These are phyloP conservation scores for Shargacucullia verbasci DNA, from an alignment of 2,888 invertebrate genomes.

Conservation along the genomic window DNA sequence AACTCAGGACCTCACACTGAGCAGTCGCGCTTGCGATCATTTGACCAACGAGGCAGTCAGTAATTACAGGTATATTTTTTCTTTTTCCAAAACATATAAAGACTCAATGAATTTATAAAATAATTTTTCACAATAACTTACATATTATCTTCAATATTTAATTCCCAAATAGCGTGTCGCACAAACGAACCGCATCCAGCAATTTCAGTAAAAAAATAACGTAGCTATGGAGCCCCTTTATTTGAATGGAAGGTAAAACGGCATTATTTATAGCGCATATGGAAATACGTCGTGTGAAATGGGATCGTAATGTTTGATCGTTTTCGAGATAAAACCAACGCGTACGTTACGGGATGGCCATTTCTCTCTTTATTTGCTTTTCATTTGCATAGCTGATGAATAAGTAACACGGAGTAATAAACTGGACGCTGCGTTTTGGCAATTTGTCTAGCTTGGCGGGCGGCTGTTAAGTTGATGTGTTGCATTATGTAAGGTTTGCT, in stretches of 20 bases:
- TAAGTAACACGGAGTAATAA: slow-evolving; percentile 69
- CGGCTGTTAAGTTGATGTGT: slow-evolving; percentile 28
- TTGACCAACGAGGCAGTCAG: too few relatives aligned
- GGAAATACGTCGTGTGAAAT: slow-evolving; percentile 76
- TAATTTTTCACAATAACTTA: not conserved
- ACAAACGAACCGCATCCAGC: slow-evolving; percentile 53
- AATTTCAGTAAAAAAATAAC: slow-evolving; percentile 46
- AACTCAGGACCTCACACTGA: too few relatives aligned
- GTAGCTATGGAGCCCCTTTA: slow-evolving; percentile 56
- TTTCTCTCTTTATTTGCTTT: slow-evolving; percentile 79
- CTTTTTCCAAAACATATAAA: not conserved
- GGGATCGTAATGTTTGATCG: slow-evolving; percentile 82
- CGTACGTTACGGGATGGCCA: slow-evolving; percentile 69
- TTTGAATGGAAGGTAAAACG: slow-evolving; percentile 71
- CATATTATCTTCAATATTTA: not conserved
- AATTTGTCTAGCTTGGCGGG: slow-evolving; percentile 49
- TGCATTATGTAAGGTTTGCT: slow-evolving; percentile 29
- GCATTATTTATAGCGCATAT: slow-evolving; percentile 79
- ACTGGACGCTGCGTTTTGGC: slow-evolving; percentile 56
- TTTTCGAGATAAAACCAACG: slow-evolving; percentile 76
- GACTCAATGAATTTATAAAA: slow-evolving; percentile 4
- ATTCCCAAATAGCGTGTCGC: slow-evolving; percentile 5
- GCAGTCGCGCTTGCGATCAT: too few relatives aligned
- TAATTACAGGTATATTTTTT: too few relatives aligned
- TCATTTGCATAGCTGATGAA: slow-evolving; percentile 79